Conservation (phyloP, 2,113 vertebrate genomes). For the Cavia aperea region DNA sequence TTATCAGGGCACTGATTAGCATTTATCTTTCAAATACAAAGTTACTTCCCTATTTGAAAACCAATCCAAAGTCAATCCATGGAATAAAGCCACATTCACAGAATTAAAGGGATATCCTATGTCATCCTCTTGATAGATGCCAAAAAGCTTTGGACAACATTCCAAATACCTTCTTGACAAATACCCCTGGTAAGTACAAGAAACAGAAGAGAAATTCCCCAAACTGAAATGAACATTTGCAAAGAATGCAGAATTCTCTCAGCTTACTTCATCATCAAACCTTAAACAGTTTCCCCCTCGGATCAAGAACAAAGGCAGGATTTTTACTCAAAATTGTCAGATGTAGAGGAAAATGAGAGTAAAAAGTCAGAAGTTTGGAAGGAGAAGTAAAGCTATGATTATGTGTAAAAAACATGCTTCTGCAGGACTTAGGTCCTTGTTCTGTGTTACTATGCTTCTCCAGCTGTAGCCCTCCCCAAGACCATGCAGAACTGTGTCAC, state of each 20-base stretch:
- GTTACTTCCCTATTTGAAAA: neutral
- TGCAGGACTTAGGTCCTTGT: rapidly evolving
- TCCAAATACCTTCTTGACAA: neutral
- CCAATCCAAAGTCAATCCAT: neutral
- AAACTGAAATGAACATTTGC: neutral
- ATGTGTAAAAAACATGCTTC: neutral
- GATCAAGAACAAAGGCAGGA: neutral
- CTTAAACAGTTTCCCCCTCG: neutral
- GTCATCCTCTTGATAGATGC: neutral
- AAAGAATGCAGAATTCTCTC: neutral
- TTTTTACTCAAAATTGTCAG: neutral
- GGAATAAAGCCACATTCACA: neutral
- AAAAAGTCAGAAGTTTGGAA: neutral
- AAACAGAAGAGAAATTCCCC: neutral
- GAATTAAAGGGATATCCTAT: neutral
- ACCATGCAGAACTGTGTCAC: neutral
- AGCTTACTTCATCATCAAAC: neutral
- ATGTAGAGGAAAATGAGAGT: neutral
- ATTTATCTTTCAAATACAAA: neutral
- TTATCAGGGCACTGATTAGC: neutral
- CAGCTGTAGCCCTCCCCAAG: neutral
- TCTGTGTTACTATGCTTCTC: neutral
- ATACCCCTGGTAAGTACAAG: neutral
- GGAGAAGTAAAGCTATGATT: neutral
- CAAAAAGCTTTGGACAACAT: neutral